Base-by-base conservation (phyloP, 2,113 vertebrate genomes). In the Trinectes maculatus region DNA sequence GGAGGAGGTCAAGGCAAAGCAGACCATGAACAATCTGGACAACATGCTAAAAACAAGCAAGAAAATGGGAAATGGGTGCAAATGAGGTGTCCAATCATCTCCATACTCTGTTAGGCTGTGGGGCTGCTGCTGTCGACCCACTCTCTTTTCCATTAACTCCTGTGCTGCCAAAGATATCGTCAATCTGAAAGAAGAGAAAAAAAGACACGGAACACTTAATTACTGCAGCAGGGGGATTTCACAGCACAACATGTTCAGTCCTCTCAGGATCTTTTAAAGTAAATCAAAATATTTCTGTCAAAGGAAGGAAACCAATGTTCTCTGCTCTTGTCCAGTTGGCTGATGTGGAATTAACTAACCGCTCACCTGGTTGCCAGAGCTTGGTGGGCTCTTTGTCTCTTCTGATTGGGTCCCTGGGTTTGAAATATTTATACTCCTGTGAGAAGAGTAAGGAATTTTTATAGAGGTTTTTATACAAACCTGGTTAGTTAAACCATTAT, bases 71-170 rank as follows among this genome's bases (percentile, higher is more conserved):
- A 6, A 2, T 26, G 29, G 3, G 12, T 46, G 4, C 44, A 28
- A 53, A 29, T 36, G 31, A 68, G 22, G 24, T 6, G 0, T n/a
- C 53, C 34, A 21, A 29, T 33, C 7, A 5, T 40, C 33, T 6
- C 39, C 89, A 67, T 82, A 98, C 98, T 89, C 94, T 95, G 61
- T 91, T 96, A 61, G 86, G 91, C 75, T 94, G 95, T 3, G 87
- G 54, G n/a, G 72, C 5, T 4, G 81, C 81, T 49, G 93, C 90
- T 54, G 93, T 90, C 7, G 92, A 81, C 37, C 95, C 95, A 31
- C 94, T 95, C 61, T 96, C 96, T 84, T 94, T 96, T 52, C 83
- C 94, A 43, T 96, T 95, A 52, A 93, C 89, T 39, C 91, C 90
- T 7, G 92, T 46, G 71, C 89, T 92, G 53, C 94, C 93, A 55